Evolutionary conservation across 2,797 vertebrate genomes (phyloP).

Genomic region (Sebastes steindachneri): DNA sequence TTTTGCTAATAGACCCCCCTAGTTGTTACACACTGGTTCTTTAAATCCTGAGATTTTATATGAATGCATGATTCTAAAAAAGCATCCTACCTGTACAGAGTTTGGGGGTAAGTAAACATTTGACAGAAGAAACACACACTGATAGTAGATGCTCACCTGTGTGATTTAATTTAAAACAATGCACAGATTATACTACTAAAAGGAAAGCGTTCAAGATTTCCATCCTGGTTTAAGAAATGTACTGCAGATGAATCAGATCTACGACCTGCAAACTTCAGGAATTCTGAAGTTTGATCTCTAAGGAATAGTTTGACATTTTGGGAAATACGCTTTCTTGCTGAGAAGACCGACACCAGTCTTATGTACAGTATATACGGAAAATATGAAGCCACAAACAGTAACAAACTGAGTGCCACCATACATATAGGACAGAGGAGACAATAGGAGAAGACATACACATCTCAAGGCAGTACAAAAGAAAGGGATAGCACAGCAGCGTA

Average conservation of each 20-base stretch:
- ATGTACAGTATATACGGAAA: not conserved
- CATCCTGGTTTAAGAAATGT: not conserved
- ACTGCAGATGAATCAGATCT: not conserved
- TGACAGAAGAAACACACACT: no score
- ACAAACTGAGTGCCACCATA: not conserved
- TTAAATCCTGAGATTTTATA: no score
- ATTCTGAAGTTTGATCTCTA: not conserved
- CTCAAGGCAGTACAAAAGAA: no score
- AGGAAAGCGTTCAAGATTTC: not conserved
- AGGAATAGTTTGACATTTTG: not conserved
- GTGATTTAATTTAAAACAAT: not conserved
- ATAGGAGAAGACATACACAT: no score
- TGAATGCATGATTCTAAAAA: no score
- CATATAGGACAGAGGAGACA: no score
- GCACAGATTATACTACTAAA: not conserved
- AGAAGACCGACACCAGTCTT: not conserved
- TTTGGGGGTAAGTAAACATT: rapidly evolving
- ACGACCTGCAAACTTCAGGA: not conserved
- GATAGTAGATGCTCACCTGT: not conserved
- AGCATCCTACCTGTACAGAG: no score
- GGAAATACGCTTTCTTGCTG: not conserved
- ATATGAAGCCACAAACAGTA: not conserved
- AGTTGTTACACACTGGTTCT: no score
- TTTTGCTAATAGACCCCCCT: no score
- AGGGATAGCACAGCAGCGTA: no score